Percentiles rank a stretch among this genome's conserved stretches.
Evolutionary conservation across 2,113 vertebrate species (phyloP).

Genomic region (Laterallus jamaicensis): DNA sequence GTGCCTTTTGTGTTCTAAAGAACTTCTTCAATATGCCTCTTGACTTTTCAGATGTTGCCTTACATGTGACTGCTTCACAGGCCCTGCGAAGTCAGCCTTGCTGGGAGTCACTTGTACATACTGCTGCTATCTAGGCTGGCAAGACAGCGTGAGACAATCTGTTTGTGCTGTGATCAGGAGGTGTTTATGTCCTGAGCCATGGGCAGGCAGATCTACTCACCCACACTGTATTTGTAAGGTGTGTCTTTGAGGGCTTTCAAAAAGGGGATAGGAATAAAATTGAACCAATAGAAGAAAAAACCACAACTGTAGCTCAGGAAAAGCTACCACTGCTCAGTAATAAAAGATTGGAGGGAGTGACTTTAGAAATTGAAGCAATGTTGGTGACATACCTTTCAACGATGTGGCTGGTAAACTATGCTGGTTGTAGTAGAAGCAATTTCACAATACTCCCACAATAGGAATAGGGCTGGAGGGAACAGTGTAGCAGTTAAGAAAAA

Average conservation of each 20-base stretch:
- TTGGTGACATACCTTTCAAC: rapidly evolving
- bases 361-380: neutral
- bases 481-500: neutral
- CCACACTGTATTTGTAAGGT: neutral
- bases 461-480: neutral
- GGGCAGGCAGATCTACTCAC: neutral
- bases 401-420: neutral
- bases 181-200: neutral
- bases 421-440: neutral
- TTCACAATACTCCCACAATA: neutral
- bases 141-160: neutral
- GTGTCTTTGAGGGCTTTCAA: neutral
- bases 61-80: neutral
- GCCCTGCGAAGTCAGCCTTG: neutral
- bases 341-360: neutral
- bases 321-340: neutral
- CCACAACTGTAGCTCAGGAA: neutral
- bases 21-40: neutral
- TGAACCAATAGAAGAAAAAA: neutral
- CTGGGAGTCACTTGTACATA: neutral
- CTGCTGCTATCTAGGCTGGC: neutral
- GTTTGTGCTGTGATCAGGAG: neutral
- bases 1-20: neutral
- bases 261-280: neutral
- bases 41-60: neutral